Evolutionary conservation across 2,113 vertebrate species (phyloP).

Genomic region (Proteles cristata): DNA sequence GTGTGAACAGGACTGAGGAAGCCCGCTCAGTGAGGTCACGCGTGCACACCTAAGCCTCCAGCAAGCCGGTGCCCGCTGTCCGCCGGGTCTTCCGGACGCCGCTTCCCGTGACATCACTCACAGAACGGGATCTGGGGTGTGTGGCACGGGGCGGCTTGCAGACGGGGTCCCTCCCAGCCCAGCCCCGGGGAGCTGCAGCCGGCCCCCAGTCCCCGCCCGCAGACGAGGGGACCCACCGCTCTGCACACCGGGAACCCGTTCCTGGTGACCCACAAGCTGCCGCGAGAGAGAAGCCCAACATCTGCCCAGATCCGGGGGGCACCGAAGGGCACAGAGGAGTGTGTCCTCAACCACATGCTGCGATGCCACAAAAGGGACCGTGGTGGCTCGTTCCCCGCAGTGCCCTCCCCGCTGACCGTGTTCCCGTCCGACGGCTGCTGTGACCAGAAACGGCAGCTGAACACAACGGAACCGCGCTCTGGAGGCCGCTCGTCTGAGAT

Average conservation of each 20-base stretch:
- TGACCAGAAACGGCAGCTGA: neutral
- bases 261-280: neutral
- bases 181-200: neutral
- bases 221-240: neutral
- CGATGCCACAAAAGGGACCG: too few relatives aligned
- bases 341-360: too few relatives aligned
- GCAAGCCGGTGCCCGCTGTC: too few relatives aligned
- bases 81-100: neutral
- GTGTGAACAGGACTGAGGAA: neutral
- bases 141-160: neutral
- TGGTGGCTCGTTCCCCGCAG: fast-evolving
- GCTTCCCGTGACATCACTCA: fast-evolving
- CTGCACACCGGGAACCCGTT: neutral
- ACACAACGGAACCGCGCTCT: neutral
- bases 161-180: neutral
- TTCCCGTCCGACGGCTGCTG: neutral
- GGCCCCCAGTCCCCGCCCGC: fast-evolving
- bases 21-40: fast-evolving
- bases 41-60: too few relatives aligned
- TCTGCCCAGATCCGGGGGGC: neutral
- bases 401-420: fast-evolving
- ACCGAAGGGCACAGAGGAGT: neutral
- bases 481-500: too few relatives aligned
- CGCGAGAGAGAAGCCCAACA: fast-evolving
- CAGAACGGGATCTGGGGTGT: neutral